These are phyloP conservation scores for Larimichthys polyactis DNA, from an alignment of 2,113 vertebrate genomes.

Conservation along the genomic window DNA sequence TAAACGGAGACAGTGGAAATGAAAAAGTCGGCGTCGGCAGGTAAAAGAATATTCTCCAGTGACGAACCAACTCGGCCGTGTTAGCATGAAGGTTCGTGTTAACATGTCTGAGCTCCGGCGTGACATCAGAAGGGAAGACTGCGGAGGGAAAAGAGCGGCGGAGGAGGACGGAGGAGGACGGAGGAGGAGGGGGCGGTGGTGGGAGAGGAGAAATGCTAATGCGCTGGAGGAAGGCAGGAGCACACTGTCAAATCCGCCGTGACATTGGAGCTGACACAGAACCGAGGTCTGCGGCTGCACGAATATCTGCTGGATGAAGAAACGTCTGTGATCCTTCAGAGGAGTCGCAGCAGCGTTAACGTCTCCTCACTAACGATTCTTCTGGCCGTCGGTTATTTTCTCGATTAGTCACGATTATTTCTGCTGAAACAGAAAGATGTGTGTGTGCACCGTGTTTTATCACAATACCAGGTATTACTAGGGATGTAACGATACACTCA, in stretches of 20 bases:
- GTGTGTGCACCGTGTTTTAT: no score
- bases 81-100: slow-evolving; percentile 69
- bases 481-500: no score
- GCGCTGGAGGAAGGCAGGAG: slow-evolving; percentile 53
- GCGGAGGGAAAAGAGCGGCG: slow-evolving; percentile 39
- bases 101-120: slow-evolving; percentile 69
- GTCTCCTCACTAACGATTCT: slow-evolving; percentile 8
- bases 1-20: slow-evolving; percentile 62
- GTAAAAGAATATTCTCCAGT: slow-evolving; percentile 66
- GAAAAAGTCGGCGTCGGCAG: slow-evolving; percentile 55
- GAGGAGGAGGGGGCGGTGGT: slow-evolving; percentile 34
- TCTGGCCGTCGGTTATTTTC: no score
- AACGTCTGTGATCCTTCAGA: slow-evolving; percentile 44
- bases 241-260: slow-evolving; percentile 68
- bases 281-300: slow-evolving; percentile 53
- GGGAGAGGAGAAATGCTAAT: slow-evolving; percentile 64
- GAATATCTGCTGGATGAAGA: slow-evolving; percentile 48
- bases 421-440: no score
- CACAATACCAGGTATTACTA: no score
- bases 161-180: slow-evolving; percentile 22
- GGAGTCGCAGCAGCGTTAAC: slow-evolving; percentile 3
- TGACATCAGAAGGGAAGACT: slow-evolving; percentile 64
- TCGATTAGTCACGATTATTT: no score
- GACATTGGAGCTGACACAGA: slow-evolving; percentile 69
- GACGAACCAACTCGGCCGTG: slow-evolving; percentile 47